phyloP scores from a whole-genome alignment of 2,797 vertebrate species.

The Ceryle rudis region DNA sequence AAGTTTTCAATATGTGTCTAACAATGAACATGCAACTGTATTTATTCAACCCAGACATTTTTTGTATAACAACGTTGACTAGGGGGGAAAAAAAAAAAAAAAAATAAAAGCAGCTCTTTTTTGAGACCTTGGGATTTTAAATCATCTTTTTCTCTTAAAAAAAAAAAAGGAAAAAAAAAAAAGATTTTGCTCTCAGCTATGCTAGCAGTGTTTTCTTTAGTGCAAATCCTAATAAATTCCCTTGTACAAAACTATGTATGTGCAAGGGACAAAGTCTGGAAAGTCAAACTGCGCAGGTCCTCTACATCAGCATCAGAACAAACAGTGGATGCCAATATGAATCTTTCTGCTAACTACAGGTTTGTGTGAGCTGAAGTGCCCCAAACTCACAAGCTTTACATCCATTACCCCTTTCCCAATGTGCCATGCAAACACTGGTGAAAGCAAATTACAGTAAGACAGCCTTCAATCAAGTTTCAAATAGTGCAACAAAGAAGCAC shows the following conservation, averaged over 20 bases:
- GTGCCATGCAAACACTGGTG: background rate
- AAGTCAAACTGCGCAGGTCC: background rate
- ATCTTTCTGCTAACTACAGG: background rate
- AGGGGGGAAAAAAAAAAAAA: background rate
- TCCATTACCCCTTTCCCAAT: background rate
- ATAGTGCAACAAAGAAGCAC: background rate
- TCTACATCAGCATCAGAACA: background rate
- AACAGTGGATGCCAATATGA: background rate
- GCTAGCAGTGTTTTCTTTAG: background rate
- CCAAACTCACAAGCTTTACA: background rate
- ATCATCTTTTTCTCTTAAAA: background rate
- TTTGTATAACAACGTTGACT: background rate
- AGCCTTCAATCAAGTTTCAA: background rate
- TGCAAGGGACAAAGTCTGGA: background rate
- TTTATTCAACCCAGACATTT: background rate
- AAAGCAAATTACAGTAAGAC: background rate
- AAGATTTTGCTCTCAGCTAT: background rate
- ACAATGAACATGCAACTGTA: background rate
- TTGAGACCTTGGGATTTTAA: background rate
- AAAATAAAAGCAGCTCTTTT: background rate
- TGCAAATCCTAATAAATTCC: background rate
- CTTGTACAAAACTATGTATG: background rate
- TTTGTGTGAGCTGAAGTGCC: accelerated
- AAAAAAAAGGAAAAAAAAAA: background rate
- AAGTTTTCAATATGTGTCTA: background rate